Percentiles rank a stretch among this genome's conserved stretches.
Evolutionary conservation across 2,797 vertebrate genomes (phyloP).

Genomic region (Saguinus oedipus): DNA sequence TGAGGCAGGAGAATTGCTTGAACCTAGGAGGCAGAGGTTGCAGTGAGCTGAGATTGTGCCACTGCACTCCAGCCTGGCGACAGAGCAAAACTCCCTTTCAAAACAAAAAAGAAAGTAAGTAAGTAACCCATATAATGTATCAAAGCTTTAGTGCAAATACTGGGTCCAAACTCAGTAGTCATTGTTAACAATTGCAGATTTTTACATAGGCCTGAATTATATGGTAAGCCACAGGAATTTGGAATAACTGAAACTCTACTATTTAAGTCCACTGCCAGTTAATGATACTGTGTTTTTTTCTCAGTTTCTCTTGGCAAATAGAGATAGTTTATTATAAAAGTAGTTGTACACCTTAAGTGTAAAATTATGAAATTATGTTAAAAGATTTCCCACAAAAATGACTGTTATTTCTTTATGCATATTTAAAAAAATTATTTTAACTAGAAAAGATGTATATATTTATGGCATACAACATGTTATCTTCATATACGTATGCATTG

Average conservation of each 20-base stretch:
- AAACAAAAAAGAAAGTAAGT: not conserved
- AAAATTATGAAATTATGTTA: constrained; percentile 71
- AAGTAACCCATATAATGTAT: not conserved
- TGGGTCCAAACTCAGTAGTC: not conserved
- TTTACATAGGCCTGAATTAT: not conserved
- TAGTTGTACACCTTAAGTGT: not conserved
- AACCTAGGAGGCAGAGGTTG: no score
- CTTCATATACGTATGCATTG: not conserved
- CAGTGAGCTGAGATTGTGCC: no score
- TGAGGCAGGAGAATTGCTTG: no score
- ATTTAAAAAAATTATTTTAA: not conserved
- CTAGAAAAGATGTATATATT: not conserved
- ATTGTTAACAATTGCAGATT: not conserved
- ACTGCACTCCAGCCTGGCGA: no score
- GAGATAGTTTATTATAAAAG: constrained; percentile 55
- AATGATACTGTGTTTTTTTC: not conserved
- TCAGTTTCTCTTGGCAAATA: constrained; percentile 19
- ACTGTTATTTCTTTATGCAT: constrained; percentile 24
- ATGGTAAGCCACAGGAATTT: not conserved
- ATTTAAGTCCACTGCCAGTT: constrained; percentile 29
- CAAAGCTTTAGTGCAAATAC: not conserved
- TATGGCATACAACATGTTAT: not conserved
- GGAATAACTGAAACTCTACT: not conserved
- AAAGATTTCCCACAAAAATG: constrained; percentile 55
- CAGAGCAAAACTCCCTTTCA: no score